These are phyloP conservation scores for Bujurquina vittata DNA, from an alignment of 2,113 vertebrate genomes.

Conservation along the genomic window DNA sequence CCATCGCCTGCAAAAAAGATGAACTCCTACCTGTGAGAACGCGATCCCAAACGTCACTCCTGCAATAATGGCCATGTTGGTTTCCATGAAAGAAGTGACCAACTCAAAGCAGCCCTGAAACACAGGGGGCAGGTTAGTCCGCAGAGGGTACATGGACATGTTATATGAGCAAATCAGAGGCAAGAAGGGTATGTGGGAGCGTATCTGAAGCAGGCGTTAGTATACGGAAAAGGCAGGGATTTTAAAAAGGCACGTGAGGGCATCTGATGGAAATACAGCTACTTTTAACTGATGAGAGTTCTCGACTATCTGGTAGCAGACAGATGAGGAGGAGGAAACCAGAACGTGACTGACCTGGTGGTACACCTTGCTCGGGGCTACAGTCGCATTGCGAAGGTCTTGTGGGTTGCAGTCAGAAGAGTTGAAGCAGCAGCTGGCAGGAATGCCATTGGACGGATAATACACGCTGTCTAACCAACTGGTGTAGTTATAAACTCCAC, in stretches of 20 bases:
- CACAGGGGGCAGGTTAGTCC: constrained; percentile 44
- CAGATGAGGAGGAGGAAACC: background rate
- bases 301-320: background rate
- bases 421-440: constrained; percentile 93
- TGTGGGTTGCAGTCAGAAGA: constrained; percentile 87
- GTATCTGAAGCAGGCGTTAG: constrained; percentile 37
- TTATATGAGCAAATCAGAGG: constrained; percentile 53
- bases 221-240: constrained; percentile 4
- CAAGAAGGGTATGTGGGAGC: constrained; percentile 34
- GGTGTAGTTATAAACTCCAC: constrained; percentile 96
- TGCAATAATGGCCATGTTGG: constrained; percentile 99
- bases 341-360: constrained; percentile 86
- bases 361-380: constrained; percentile 91
- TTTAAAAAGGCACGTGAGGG: constrained; percentile 8
- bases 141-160: constrained; percentile 29
- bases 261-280: background rate
- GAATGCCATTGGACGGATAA: constrained; percentile 90
- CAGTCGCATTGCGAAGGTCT: constrained; percentile 92
- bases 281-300: background rate
- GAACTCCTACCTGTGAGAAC: constrained; percentile 90
- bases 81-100: constrained; percentile 99
- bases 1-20: background rate
- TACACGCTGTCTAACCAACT: constrained; percentile 96
- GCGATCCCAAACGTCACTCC: constrained; percentile 98
- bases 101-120: constrained; percentile 95